Base-by-base conservation (phyloP, 2,888 invertebrate species). In the Mechanitis messenoides region DNA sequence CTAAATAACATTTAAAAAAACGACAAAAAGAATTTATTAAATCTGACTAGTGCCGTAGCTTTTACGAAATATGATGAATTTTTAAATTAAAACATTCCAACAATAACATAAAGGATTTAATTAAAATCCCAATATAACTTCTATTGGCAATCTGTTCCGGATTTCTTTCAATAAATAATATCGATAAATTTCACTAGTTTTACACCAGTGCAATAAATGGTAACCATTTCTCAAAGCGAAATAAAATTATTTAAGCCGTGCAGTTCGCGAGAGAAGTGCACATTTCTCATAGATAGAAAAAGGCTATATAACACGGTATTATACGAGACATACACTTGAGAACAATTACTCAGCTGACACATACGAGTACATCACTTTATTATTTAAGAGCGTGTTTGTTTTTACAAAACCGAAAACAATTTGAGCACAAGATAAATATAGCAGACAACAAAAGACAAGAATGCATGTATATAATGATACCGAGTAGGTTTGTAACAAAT, bases 151-250 rank as follows among this genome's bases (percentile, higher is more conserved):
- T 50, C 50, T 31, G 50, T 50, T n/a, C 31, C 31, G 50, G 50
- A 50, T 50, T 50, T 50, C 50, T 50, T 50, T 50, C 50, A 50
- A 50, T 50, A 50, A 50, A 50, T 50, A 50, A 50, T 50, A 50
- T 50, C 50, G 31, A 50, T 50, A 50, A 50, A 50, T 50, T 50
- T 31, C 50, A 31, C 50, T 50, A 50, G 50, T 50, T 50, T 50
- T 31, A 50, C 50, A 50, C 50, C 50, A 50, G 50, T 50, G 50
- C 28, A 31, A 50, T 50, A 50, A 50, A 50, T 50, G 50, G 50
- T 50, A 50, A 50, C 31, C 50, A 50, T 50, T 50, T 50, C 50
- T 50, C 50, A 50, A n/a, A 31, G 50, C 7, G 50, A 50, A 50
- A 50, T 50, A 50, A 50, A 50, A 50, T 50, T 50, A 50, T 50